Percentiles rank a stretch among this genome's conserved stretches.
These are phyloP conservation scores for Pterocles orientalis DNA, from an alignment of 2,113 vertebrate species.

Conservation along the genomic window DNA sequence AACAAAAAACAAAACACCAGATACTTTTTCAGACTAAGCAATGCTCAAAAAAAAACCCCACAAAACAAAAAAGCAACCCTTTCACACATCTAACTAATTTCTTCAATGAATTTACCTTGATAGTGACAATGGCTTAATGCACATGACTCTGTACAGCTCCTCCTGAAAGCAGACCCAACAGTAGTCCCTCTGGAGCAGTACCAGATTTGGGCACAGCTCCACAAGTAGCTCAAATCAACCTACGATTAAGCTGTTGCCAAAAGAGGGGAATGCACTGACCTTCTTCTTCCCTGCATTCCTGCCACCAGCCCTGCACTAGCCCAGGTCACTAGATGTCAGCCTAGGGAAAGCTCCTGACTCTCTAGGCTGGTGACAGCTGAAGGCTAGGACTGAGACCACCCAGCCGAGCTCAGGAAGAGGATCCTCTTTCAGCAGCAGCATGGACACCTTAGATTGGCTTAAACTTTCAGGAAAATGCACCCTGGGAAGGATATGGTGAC, in stretches of 20 bases:
- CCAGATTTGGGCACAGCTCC: not conserved
- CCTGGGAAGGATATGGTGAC: not conserved
- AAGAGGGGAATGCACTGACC: not conserved
- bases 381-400: not conserved
- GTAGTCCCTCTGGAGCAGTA: not conserved
- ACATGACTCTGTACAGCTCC: not conserved
- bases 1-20: no score
- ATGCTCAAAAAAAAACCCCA: not conserved
- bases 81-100: not conserved
- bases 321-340: rapidly evolving
- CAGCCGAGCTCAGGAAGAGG: not conserved
- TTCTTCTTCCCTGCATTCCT: not conserved
- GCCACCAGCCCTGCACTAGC: not conserved
- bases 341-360: not conserved
- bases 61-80: not conserved
- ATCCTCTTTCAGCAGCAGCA: not conserved
- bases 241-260: not conserved
- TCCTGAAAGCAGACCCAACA: not conserved
- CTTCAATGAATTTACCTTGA: not conserved
- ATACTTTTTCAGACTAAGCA: not conserved
- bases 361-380: not conserved
- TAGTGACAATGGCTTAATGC: not conserved
- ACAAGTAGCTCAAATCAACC: not conserved
- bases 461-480: not conserved
- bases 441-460: not conserved